Evolutionary conservation across 2,888 invertebrate species (phyloP).

Genomic region (Hedya salicella): DNA sequence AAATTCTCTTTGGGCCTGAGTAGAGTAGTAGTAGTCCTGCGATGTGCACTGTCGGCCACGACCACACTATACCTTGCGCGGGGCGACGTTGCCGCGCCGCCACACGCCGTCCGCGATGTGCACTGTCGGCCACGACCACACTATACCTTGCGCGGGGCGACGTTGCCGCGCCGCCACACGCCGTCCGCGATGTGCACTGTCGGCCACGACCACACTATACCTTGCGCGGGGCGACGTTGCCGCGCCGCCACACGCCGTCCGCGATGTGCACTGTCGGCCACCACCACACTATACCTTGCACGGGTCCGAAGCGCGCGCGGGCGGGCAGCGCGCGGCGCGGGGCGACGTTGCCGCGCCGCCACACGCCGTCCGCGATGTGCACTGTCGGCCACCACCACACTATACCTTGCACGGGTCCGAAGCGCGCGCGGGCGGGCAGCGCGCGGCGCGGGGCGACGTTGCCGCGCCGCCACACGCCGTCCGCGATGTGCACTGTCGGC

Average conservation of each 20-base stretch:
- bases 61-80: background rate
- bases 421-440: background rate
- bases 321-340: background rate
- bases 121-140: conserved; percentile 54
- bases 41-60: no score
- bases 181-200: no score
- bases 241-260: no score
- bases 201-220: background rate
- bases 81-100: conserved; percentile 77
- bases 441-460: no score
- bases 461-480: no score
- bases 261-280: no score
- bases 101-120: conserved; percentile 87
- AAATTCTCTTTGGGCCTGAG: no score
- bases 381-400: no score
- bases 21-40: background rate
- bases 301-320: conserved; percentile 7
- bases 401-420: conserved; percentile 11
- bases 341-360: no score
- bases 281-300: background rate
- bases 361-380: background rate
- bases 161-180: background rate
- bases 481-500: no score
- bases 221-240: background rate
- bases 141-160: background rate